phyloP scores from a whole-genome alignment of 35 echinoderm and acorn worm genomes.

The Holothuria glaberrima region DNA sequence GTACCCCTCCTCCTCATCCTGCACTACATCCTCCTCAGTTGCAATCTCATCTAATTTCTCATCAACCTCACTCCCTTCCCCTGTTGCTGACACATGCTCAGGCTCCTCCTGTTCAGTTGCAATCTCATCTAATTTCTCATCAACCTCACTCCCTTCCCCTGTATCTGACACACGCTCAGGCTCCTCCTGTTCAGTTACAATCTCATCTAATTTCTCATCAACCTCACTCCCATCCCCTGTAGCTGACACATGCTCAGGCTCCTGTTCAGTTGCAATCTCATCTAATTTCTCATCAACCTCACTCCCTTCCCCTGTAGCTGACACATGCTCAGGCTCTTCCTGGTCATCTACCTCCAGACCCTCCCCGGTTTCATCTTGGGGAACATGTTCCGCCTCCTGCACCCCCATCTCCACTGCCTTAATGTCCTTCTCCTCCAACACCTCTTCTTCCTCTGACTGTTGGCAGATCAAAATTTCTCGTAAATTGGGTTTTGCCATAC shows the following conservation, averaged over 20 bases:
- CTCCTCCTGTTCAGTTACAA: background rate
- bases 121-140: background rate
- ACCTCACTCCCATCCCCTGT: background rate
- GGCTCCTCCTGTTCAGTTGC: background rate
- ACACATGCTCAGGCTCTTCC: background rate
- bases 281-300: background rate
- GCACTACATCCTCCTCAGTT: background rate
- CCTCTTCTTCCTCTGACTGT: constrained; percentile 33
- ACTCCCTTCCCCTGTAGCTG: background rate
- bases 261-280: background rate
- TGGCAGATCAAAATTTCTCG: constrained; percentile 43
- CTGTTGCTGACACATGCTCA: background rate
- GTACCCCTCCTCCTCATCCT: background rate
- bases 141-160: background rate
- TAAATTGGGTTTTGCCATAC: background rate
- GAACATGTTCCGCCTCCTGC: background rate
- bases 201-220: background rate
- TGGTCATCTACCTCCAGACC: too few relatives aligned
- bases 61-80: background rate
- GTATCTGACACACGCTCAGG: background rate
- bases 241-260: background rate
- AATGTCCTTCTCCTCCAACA: background rate
- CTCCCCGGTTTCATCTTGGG: background rate
- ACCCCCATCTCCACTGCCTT: background rate
- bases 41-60: background rate